phyloP scores from a whole-genome alignment of 2,113 vertebrate species.

The Pangasianodon hypophthalmus region DNA sequence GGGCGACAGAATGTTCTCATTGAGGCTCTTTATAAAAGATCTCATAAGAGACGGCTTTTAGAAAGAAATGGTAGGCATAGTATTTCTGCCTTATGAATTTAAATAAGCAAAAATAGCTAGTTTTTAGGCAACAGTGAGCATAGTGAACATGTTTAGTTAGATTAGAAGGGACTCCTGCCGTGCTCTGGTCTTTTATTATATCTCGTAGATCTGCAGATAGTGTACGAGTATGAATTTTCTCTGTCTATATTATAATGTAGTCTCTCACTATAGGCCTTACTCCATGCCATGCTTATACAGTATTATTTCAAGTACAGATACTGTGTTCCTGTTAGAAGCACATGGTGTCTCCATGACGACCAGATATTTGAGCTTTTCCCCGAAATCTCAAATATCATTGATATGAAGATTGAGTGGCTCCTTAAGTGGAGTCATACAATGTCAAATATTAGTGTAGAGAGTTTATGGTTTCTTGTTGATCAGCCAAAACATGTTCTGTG shows the following conservation, averaged over 20 bases:
- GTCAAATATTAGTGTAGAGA: neutral
- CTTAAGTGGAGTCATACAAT: neutral
- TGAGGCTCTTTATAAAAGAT: neutral
- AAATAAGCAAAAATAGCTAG: neutral
- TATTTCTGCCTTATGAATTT: neutral
- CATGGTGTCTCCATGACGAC: neutral
- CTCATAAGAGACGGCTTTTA: constrained; percentile 22
- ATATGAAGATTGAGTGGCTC: neutral
- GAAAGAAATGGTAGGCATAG: neutral
- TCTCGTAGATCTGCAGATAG: neutral
- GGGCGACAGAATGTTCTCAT: constrained; percentile 35
- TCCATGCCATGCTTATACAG: neutral
- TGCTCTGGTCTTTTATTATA: neutral
- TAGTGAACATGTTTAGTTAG: neutral
- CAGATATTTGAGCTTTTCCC: neutral
- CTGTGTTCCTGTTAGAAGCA: neutral
- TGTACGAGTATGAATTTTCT: neutral
- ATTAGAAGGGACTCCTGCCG: neutral
- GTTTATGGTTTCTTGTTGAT: neutral
- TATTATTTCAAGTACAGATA: neutral
- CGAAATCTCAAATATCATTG: neutral
- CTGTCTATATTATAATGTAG: neutral
- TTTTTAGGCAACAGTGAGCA: neutral
- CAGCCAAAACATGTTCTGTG: neutral
- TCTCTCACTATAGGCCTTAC: neutral